Conservation (phyloP, 2,797 vertebrate species). For the Acipenser oxyrinchus region DNA sequence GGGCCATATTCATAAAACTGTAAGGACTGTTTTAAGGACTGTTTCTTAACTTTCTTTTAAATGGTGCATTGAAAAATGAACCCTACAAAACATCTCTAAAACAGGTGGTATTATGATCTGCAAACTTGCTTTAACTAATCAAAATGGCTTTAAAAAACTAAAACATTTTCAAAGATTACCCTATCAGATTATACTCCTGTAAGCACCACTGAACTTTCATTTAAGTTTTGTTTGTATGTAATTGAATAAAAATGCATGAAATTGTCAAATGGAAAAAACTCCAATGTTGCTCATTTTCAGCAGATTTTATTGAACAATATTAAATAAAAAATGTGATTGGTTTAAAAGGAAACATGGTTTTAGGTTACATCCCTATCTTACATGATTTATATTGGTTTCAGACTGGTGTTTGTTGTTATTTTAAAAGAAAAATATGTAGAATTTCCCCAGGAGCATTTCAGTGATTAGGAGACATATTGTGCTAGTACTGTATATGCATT, state of each 20-base stretch:
- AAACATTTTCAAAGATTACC: too few relatives aligned
- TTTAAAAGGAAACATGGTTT: not conserved
- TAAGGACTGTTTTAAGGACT: too few relatives aligned
- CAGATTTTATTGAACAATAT: constrained; percentile 8
- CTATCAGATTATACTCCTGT: too few relatives aligned
- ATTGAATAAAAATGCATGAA: constrained; percentile 5
- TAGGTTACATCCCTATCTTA: not conserved
- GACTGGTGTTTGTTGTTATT: constrained; percentile 1
- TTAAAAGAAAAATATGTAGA: not conserved
- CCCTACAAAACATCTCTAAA: too few relatives aligned
- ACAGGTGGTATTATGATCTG: too few relatives aligned
- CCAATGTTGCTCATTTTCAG: not conserved
- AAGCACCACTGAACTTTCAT: too few relatives aligned
- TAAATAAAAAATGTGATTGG: constrained; percentile 11
- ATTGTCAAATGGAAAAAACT: constrained; percentile 2
- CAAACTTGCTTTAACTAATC: too few relatives aligned
- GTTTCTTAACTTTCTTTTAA: too few relatives aligned
- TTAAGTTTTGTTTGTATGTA: not conserved
- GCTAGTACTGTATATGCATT: not conserved
- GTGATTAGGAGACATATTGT: not conserved
- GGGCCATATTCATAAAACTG: too few relatives aligned
- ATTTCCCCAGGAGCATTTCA: not conserved
- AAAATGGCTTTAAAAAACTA: too few relatives aligned
- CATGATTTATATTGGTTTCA: not conserved
- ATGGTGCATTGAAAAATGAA: too few relatives aligned